Evolutionary conservation across 2,113 vertebrate species (phyloP).

Genomic region (Recurvirostra avosetta): DNA sequence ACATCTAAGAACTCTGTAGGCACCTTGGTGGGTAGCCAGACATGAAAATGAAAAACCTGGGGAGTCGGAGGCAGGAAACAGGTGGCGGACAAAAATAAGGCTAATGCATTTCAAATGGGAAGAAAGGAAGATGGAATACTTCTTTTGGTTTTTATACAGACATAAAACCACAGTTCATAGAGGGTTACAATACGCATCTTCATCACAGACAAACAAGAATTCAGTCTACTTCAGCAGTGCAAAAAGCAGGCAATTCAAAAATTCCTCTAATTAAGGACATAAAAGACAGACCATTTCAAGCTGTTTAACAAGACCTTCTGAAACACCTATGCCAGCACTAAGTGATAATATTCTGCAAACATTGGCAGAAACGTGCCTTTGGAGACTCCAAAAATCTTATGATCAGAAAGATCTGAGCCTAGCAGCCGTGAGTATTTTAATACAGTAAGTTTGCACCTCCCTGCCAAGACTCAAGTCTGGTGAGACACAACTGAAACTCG

Average conservation of each 20-base stretch:
- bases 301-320: neutral
- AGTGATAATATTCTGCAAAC: neutral
- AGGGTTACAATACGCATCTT: neutral
- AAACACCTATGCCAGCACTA: neutral
- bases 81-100: neutral
- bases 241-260: neutral
- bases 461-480: neutral
- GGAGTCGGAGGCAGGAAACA: neutral
- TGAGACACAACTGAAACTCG: neutral
- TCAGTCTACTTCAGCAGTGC: neutral
- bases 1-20: neutral
- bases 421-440: neutral
- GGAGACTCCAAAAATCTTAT: neutral
- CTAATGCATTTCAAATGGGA: neutral
- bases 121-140: neutral
- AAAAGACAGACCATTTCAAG: neutral
- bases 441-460: neutral
- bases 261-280: neutral
- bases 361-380: neutral
- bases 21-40: neutral
- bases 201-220: neutral
- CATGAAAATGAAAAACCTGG: neutral
- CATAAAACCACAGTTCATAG: neutral
- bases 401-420: neutral
- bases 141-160: neutral